Conservation (phyloP, 2,113 vertebrate species). For the Eidolon helvum region DNA sequence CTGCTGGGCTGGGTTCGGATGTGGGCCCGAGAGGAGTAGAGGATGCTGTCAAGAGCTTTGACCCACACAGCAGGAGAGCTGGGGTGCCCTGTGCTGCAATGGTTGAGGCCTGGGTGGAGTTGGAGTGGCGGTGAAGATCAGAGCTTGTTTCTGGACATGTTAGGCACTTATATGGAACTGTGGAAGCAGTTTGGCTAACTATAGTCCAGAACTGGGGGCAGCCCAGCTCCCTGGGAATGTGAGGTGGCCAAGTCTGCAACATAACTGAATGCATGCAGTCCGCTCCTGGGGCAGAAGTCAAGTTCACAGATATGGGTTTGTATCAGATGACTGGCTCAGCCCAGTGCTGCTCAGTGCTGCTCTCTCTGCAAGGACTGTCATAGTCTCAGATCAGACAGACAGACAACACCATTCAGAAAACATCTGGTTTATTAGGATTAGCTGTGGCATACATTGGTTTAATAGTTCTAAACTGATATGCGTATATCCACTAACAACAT, state of each 20-base stretch:
- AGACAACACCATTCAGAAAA: slow-evolving; percentile 70
- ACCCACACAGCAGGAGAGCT: not conserved
- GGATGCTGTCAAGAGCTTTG: not conserved
- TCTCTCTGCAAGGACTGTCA: not conserved
- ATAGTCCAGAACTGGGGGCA: not conserved
- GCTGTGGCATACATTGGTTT: slow-evolving; percentile 77
- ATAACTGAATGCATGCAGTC: accelerated
- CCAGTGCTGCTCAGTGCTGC: not conserved
- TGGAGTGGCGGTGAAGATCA: not conserved
- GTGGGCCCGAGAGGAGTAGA: accelerated
- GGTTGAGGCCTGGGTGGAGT: no score
- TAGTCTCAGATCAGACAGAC: not conserved
- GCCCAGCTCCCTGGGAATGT: not conserved
- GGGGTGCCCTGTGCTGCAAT: not conserved
- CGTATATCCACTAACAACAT: slow-evolving; percentile 69
- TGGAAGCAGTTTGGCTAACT: not conserved
- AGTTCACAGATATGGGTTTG: not conserved
- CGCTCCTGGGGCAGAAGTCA: no score
- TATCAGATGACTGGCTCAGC: not conserved
- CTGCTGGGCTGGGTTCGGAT: not conserved
- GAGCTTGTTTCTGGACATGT: not conserved
- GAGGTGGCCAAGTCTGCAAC: no score
- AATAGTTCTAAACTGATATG: slow-evolving; percentile 64
- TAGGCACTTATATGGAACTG: not conserved
- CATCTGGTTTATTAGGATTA: slow-evolving; percentile 83